Evolutionary conservation across 1,140 invertebrate genomes (phyloP).

Genomic region (Cydia fagiglandana): DNA sequence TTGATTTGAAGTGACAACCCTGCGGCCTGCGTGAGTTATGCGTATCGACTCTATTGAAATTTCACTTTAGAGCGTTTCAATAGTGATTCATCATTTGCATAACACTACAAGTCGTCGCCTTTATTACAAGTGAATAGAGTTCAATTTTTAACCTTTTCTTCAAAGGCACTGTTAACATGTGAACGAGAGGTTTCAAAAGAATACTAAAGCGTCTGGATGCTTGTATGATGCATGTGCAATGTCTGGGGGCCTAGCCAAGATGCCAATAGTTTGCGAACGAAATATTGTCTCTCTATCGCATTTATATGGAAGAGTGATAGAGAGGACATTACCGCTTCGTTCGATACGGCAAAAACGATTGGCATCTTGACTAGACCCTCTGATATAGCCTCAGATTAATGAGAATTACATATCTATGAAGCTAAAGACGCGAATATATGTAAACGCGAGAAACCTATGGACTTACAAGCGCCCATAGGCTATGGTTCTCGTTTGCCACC

Average conservation of each 20-base stretch:
- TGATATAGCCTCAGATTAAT: not conserved
- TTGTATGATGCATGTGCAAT: slow-evolving; percentile 5
- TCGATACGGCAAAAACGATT: too few relatives aligned
- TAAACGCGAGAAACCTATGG: not conserved
- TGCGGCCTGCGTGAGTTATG: not conserved
- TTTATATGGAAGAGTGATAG: too few relatives aligned
- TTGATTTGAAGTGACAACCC: not conserved
- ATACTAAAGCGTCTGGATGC: not conserved
- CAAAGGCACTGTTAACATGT: not conserved
- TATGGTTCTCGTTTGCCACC: too few relatives aligned
- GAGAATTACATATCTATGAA: not conserved
- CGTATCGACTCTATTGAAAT: slow-evolving; percentile 27
- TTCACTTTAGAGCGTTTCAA: slow-evolving; percentile 18
- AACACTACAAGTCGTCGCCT: not conserved
- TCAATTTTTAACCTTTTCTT: not conserved
- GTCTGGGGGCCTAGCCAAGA: too few relatives aligned
- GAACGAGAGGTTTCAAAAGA: not conserved
- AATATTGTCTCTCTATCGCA: too few relatives aligned
- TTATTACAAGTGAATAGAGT: slow-evolving; percentile 4
- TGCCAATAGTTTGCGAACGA: too few relatives aligned
- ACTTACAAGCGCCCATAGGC: not conserved
- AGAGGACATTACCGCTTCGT: too few relatives aligned
- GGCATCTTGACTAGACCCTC: too few relatives aligned
- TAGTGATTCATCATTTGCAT: slow-evolving; percentile 31
- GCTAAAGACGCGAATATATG: not conserved